Evolutionary conservation across 2,888 invertebrate species (phyloP).

Genomic region (Synergus laeviventris): DNA sequence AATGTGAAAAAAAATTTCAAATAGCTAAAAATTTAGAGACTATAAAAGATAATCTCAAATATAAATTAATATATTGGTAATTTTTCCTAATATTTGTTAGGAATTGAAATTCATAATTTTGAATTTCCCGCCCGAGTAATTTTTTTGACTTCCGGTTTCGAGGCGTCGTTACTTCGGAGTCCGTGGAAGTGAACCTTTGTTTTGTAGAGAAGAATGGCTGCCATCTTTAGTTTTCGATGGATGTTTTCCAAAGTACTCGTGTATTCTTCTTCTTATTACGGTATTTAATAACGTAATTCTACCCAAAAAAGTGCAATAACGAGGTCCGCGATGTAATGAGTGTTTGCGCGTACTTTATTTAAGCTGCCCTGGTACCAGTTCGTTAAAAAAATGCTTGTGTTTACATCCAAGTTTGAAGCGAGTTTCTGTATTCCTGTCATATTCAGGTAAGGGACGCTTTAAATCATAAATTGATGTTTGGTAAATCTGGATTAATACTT

Average conservation of each 20-base stretch:
- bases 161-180: slow-evolving; percentile 72
- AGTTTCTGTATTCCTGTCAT: slow-evolving; percentile 82
- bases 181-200: slow-evolving; percentile 80
- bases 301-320: slow-evolving; percentile 73
- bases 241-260: slow-evolving; percentile 82
- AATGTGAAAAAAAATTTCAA: background rate
- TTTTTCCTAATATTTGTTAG: too few relatives aligned
- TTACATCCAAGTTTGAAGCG: slow-evolving; percentile 85
- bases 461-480: background rate
- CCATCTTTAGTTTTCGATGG: slow-evolving; percentile 89
- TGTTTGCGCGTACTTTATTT: slow-evolving; percentile 46
- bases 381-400: slow-evolving; percentile 81
- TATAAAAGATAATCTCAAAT: background rate
- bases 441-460: slow-evolving; percentile 77
- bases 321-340: slow-evolving; percentile 75
- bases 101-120: slow-evolving; percentile 43
- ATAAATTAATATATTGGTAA: too few relatives aligned
- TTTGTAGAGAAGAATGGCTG: slow-evolving; percentile 90
- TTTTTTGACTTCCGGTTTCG: slow-evolving; percentile 57
- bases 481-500: background rate
- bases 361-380: slow-evolving; percentile 42
- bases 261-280: slow-evolving; percentile 69
- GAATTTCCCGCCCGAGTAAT: slow-evolving; percentile 58
- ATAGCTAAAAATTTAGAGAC: fast-evolving
- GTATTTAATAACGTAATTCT: slow-evolving; percentile 72